These are phyloP conservation scores for Xestobium rufovillosum DNA, from an alignment of 2,888 invertebrate genomes.

Conservation along the genomic window DNA sequence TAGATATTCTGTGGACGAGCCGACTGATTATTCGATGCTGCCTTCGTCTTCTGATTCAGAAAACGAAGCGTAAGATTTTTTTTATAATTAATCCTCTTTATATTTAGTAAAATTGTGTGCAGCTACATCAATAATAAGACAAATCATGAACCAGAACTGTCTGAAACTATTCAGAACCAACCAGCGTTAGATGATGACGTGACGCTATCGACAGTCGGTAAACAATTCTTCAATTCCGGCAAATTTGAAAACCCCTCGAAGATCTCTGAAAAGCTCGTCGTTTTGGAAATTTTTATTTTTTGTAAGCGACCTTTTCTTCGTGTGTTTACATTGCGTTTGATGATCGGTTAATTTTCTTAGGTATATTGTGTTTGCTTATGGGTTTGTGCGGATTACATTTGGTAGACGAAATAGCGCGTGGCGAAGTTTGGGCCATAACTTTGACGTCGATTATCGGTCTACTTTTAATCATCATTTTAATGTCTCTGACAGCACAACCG, in stretches of 20 bases:
- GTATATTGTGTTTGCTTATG: conserved; percentile 34
- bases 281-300: conserved; percentile 45
- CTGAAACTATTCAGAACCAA: too few relatives aligned
- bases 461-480: conserved; percentile 39
- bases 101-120: too few relatives aligned
- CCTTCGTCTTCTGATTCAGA: conserved; percentile 29
- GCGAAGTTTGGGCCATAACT: conserved; percentile 34
- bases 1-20: conserved; percentile 32
- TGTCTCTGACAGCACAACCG: conserved; percentile 54
- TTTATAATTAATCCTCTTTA: too few relatives aligned
- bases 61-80: conserved; percentile 27
- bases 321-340: conserved; percentile 9
- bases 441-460: conserved; percentile 32
- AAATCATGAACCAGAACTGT: too few relatives aligned
- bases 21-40: conserved; percentile 24
- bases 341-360: conserved; percentile 26
- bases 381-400: conserved; percentile 35
- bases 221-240: conserved; percentile 45
- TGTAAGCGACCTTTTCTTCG: conserved; percentile 36
- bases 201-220: conserved; percentile 24
- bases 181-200: conserved; percentile 10
- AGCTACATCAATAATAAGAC: too few relatives aligned
- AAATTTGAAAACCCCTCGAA: conserved; percentile 39
- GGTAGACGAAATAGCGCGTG: conserved; percentile 35
- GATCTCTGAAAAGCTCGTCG: conserved; percentile 45